These are phyloP conservation scores for Morphnarchus princeps DNA, from an alignment of 2,113 vertebrate genomes.

Conservation along the genomic window DNA sequence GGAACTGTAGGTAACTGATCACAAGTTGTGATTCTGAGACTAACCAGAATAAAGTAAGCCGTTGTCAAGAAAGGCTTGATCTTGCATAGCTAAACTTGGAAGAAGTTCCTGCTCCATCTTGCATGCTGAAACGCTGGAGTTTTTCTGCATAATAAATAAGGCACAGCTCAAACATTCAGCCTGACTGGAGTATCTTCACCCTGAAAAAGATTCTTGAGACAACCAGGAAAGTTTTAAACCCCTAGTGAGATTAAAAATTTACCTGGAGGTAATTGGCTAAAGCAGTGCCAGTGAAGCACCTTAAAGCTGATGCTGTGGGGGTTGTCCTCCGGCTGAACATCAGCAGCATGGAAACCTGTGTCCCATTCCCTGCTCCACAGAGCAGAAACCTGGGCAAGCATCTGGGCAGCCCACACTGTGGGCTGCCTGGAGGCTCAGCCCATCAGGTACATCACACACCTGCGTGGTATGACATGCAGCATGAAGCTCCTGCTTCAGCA, in stretches of 20 bases:
- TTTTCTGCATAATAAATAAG: neutral
- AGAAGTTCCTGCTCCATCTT: neutral
- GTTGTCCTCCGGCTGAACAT: neutral
- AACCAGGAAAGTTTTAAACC: neutral
- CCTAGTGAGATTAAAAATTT: neutral
- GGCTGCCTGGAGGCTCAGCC: neutral
- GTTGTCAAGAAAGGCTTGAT: neutral
- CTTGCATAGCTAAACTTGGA: neutral
- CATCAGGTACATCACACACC: neutral
- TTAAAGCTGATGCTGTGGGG: neutral
- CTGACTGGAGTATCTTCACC: neutral
- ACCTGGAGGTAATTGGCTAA: neutral
- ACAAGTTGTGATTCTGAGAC: neutral
- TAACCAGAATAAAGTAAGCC: neutral
- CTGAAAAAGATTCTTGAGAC: neutral
- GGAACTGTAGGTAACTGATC: neutral
- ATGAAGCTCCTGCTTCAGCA: neutral
- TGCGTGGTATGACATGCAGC: accelerated
- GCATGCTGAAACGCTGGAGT: neutral
- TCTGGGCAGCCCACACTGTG: neutral
- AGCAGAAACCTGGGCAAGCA: neutral
- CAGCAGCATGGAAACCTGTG: neutral
- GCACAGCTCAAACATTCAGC: neutral
- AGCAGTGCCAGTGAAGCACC: accelerated
- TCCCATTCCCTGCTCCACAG: neutral